Conservation (phyloP, 2,888 invertebrate genomes). For the Myopa testacea region DNA sequence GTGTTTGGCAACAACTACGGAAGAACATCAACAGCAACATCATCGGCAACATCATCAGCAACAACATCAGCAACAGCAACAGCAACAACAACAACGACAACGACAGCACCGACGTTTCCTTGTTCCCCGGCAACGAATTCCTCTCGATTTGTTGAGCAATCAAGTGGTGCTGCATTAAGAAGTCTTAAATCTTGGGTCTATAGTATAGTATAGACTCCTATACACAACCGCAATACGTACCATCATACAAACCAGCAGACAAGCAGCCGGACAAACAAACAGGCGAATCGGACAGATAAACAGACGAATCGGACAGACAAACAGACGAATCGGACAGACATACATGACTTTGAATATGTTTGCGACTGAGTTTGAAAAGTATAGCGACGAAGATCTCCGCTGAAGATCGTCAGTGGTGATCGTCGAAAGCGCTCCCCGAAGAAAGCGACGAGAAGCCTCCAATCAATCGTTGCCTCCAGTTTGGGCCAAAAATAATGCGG, state of each 20-base stretch:
- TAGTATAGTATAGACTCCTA: no score
- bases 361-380: constrained; percentile 6
- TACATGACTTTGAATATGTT: constrained; percentile 31
- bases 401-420: constrained; percentile 25
- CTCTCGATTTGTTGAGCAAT: constrained; percentile 19
- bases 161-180: constrained; percentile 20
- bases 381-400: neutral
- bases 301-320: constrained; percentile 21
- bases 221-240: neutral
- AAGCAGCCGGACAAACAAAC: no score
- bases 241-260: neutral
- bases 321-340: constrained; percentile 21
- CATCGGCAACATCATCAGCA: neutral
- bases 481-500: neutral
- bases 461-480: constrained; percentile 21
- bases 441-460: constrained; percentile 11
- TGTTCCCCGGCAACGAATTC: neutral
- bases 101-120: neutral
- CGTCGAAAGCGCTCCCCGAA: neutral
- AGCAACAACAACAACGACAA: neutral
- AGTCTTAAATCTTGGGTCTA: constrained; percentile 24
- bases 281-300: no score
- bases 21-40: neutral
- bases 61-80: neutral
- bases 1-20: neutral